phyloP scores from a whole-genome alignment of 2,113 vertebrate genomes.

The Coracopsis vasa region DNA sequence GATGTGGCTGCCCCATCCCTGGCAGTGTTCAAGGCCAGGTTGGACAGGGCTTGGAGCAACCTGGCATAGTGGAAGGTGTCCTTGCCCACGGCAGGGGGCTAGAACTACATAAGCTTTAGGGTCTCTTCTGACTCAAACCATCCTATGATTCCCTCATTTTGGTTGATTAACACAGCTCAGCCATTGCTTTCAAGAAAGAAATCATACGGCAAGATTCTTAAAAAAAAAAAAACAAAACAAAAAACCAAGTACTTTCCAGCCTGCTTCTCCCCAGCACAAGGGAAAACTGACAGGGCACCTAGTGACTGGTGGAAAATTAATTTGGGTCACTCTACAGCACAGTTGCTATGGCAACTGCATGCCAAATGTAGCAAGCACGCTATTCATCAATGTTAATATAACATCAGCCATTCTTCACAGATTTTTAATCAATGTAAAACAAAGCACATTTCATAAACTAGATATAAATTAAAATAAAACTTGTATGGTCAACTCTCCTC shows the following conservation, averaged over 20 bases:
- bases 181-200: background rate
- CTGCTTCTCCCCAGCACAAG: background rate
- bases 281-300: slow-evolving; percentile 41
- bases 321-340: slow-evolving; percentile 69
- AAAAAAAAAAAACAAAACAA: background rate
- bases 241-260: background rate
- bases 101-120: background rate
- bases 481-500: background rate
- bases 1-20: background rate
- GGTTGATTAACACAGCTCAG: background rate
- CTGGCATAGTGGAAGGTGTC: background rate
- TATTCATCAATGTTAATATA: slow-evolving; percentile 59
- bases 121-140: background rate
- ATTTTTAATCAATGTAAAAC: slow-evolving; percentile 41
- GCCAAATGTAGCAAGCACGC: slow-evolving; percentile 43
- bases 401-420: slow-evolving; percentile 1
- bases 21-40: background rate
- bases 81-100: background rate
- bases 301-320: slow-evolving; percentile 68
- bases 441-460: background rate
- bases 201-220: background rate
- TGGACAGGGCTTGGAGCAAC: background rate
- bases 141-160: background rate
- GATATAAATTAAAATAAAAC: background rate
- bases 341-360: slow-evolving; percentile 71